These are phyloP conservation scores for Pharmacophagus antenor DNA, from an alignment of 2,888 invertebrate genomes.

Conservation along the genomic window DNA sequence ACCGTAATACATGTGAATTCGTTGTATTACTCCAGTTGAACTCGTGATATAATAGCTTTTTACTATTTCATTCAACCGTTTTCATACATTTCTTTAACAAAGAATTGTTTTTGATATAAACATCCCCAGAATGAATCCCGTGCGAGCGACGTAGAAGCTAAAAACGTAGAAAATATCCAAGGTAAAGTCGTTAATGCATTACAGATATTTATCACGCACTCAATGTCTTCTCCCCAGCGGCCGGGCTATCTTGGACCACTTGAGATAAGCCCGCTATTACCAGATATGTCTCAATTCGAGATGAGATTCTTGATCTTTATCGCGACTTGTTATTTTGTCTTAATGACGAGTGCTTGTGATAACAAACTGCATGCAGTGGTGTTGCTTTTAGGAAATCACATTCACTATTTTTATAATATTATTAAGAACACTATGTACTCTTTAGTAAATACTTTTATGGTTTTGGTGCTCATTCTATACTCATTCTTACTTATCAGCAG, in stretches of 20 bases:
- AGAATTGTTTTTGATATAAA: too few species aligned
- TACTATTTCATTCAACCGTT: too few species aligned
- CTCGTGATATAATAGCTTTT: too few species aligned
- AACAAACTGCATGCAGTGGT: background rate
- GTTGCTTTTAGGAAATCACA: background rate
- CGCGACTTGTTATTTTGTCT: conserved; percentile 29
- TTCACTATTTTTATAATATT: background rate
- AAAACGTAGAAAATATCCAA: conserved; percentile 1
- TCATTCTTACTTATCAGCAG: too few species aligned
- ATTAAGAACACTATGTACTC: background rate
- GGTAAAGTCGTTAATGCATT: background rate
- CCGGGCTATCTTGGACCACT: conserved; percentile 39
- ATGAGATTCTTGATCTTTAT: conserved; percentile 35
- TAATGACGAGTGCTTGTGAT: conserved; percentile 25
- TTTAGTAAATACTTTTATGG: background rate
- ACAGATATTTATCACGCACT: conserved; percentile 20
- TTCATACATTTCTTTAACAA: too few species aligned
- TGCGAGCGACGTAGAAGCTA: background rate
- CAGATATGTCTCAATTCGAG: conserved; percentile 37
- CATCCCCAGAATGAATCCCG: background rate
- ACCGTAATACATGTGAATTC: too few species aligned
- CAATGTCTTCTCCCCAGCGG: conserved; percentile 31
- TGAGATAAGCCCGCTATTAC: conserved; percentile 36
- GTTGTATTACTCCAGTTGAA: too few species aligned
- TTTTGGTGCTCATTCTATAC: too few species aligned